A percentile compares a stretch with the other conserved stretches of the same genome.
phyloP scores from a whole-genome alignment of 1,140 invertebrate species.

The Aphis craccivora region DNA sequence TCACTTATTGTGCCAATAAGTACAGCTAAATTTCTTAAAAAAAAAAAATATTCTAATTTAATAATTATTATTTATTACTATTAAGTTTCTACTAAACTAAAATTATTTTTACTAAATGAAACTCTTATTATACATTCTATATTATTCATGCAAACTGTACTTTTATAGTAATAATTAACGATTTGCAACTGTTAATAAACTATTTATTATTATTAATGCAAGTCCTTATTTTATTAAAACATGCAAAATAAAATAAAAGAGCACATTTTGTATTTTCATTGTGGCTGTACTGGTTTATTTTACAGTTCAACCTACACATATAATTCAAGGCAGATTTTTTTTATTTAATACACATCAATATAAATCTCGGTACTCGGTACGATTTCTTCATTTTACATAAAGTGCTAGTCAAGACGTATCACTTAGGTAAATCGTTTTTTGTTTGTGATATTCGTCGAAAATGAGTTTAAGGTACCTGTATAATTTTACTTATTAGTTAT shows the following conservation, averaged over 20 bases:
- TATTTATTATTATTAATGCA: background rate
- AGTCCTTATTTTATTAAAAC: background rate
- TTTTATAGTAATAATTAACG: background rate
- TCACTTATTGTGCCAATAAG: too few relatives aligned
- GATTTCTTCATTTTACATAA: background rate
- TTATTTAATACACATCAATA: background rate
- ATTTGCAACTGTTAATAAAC: background rate
- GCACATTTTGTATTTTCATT: slow-evolving; percentile 27
- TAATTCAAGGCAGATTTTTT: slow-evolving; percentile 33
- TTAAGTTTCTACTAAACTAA: background rate
- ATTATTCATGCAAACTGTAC: background rate
- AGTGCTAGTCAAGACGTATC: background rate
- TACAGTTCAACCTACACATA: slow-evolving; percentile 23
- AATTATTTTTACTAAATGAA: background rate
- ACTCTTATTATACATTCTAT: background rate
- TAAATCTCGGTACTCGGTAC: too few relatives aligned
- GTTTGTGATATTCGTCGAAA: background rate
- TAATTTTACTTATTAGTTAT: background rate
- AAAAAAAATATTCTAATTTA: too few relatives aligned
- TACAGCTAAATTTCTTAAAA: too few relatives aligned
- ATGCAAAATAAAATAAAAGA: background rate
- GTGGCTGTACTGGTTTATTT: slow-evolving; percentile 31
- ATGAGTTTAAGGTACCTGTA: slow-evolving; percentile 18
- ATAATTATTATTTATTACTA: background rate
- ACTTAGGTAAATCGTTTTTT: background rate